phyloP scores from a whole-genome alignment of 2,797 vertebrate species.

The Antennarius maculatus region DNA sequence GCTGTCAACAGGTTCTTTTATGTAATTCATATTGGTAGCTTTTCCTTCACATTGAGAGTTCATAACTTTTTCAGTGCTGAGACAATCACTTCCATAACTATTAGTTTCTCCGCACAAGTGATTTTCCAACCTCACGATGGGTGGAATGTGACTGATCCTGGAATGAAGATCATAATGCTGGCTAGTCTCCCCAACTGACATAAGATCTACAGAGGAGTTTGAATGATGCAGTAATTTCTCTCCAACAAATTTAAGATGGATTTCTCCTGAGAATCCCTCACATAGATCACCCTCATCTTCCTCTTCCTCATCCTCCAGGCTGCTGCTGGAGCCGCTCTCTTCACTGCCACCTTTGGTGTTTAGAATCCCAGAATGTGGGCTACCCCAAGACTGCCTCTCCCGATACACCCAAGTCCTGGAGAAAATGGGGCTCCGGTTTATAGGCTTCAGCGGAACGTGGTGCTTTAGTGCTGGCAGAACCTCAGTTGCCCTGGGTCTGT shows the following conservation, averaged over 20 bases:
- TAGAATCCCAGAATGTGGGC: constrained; percentile 15
- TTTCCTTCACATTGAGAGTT: constrained; percentile 24
- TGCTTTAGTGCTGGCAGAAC: constrained; percentile 46
- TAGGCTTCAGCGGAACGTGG: constrained; percentile 66
- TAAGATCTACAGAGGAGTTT: neutral
- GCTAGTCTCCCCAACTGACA: neutral
- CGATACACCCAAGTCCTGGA: constrained; percentile 46
- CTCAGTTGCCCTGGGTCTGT: constrained; percentile 33
- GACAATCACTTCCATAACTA: neutral
- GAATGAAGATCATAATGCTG: constrained; percentile 28
- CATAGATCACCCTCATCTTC: constrained; percentile 23
- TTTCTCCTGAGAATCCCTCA: neutral
- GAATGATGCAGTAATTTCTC: constrained; percentile 14
- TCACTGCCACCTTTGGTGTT: constrained; percentile 65
- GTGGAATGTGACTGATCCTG: constrained; percentile 9
- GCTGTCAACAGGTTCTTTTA: constrained; percentile 4
- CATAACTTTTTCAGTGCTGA: constrained; percentile 1
- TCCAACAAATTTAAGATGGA: constrained; percentile 10
- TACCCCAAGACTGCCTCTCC: constrained; percentile 45
- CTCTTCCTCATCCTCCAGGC: constrained; percentile 61
- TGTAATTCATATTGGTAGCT: neutral
- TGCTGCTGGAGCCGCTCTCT: constrained; percentile 74
- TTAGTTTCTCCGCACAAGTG: constrained; percentile 10
- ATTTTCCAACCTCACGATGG: constrained; percentile 21
- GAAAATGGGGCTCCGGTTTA: constrained; percentile 50